Evolutionary conservation across 2,888 invertebrate genomes (phyloP).

Genomic region (Conchocele bisecta): DNA sequence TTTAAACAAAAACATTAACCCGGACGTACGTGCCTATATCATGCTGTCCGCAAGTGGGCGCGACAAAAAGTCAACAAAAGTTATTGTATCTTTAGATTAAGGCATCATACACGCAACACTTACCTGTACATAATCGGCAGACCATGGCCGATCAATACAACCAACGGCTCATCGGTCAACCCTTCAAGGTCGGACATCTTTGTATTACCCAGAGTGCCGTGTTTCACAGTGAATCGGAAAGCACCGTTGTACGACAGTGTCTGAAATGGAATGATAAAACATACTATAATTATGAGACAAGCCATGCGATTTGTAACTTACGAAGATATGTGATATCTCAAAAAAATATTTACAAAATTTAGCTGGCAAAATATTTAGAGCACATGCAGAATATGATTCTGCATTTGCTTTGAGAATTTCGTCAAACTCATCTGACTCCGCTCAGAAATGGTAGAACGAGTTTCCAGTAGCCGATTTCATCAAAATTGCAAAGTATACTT

Average conservation of each 20-base stretch:
- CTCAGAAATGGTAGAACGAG: too few relatives aligned
- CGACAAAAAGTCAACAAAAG: too few relatives aligned
- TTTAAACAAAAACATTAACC: too few relatives aligned
- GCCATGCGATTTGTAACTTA: not conserved
- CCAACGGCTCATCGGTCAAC: conserved; percentile 87
- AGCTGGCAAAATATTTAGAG: not conserved
- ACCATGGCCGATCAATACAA: conserved; percentile 90
- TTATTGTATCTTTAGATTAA: too few relatives aligned
- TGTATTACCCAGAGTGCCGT: conserved; percentile 81
- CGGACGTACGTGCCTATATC: too few relatives aligned
- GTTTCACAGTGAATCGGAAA: conserved; percentile 89
- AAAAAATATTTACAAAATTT: not conserved
- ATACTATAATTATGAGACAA: conserved; percentile 6
- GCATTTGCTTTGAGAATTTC: not conserved
- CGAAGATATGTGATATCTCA: not conserved
- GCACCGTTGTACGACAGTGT: conserved; percentile 95
- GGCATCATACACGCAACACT: not conserved
- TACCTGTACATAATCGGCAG: conserved; percentile 65
- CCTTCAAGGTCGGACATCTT: conserved; percentile 62
- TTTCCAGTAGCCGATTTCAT: too few relatives aligned
- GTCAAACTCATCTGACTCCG: too few relatives aligned
- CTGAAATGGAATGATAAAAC: conserved; percentile 83
- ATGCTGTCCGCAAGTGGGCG: too few relatives aligned
- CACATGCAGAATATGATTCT: not conserved
- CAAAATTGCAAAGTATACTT: too few relatives aligned